A percentile compares a stretch with the other conserved stretches of the same genome.
These are phyloP conservation scores for Choreutis nemorana DNA, from an alignment of 2,888 invertebrate genomes.

Conservation along the genomic window DNA sequence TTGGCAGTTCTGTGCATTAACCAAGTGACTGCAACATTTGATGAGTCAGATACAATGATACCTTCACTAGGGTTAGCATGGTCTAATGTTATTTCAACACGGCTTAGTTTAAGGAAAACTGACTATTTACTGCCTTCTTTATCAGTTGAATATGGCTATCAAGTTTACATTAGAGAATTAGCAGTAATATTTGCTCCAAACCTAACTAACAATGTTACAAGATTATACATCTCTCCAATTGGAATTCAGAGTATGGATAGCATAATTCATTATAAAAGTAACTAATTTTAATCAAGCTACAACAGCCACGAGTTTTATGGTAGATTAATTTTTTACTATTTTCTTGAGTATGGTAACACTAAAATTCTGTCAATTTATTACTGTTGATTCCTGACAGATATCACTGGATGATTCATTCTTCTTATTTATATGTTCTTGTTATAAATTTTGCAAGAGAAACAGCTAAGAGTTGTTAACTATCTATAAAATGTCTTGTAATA, in stretches of 20 bases:
- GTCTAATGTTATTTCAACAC: conserved; percentile 52
- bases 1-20: conserved; percentile 47
- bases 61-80: conserved; percentile 53
- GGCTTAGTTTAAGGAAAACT: conserved; percentile 30
- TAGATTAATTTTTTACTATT: too few relatives aligned
- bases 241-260: conserved; percentile 21
- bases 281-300: too few relatives aligned
- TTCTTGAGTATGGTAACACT: too few relatives aligned
- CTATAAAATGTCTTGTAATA: conserved; percentile 76
- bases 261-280: too few relatives aligned
- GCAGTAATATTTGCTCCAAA: conserved; percentile 36
- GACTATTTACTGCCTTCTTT: conserved; percentile 6
- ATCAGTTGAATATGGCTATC: conserved; percentile 10
- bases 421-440: too few relatives aligned
- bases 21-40: conserved; percentile 46
- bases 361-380: too few relatives aligned
- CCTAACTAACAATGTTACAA: conserved; percentile 22
- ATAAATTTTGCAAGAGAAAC: too few relatives aligned
- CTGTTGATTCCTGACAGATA: too few relatives aligned
- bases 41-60: conserved; percentile 23
- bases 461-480: too few relatives aligned
- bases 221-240: conserved; percentile 28
- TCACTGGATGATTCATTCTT: too few relatives aligned
- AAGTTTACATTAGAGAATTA: conserved; percentile 26
- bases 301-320: too few relatives aligned